Percentiles rank a stretch among this genome's conserved stretches.
Evolutionary conservation across 2,113 vertebrate species (phyloP).

Genomic region (Onychostoma macrolepis): DNA sequence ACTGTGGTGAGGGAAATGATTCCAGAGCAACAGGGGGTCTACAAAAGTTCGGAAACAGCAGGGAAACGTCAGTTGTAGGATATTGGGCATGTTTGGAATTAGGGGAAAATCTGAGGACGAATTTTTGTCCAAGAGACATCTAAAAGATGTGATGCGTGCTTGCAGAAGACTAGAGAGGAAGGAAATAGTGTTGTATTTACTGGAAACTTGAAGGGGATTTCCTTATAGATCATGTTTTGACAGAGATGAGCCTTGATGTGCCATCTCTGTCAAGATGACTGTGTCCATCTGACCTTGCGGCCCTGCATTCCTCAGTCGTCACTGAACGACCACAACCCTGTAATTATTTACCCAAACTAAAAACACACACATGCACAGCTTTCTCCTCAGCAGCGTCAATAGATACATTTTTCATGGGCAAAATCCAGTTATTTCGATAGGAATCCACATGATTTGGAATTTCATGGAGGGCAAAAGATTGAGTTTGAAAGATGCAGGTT

Average conservation of each 20-base stretch:
- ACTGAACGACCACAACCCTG: conserved; percentile 37
- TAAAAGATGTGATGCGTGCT: background rate
- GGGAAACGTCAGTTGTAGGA: background rate
- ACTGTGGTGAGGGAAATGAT: background rate
- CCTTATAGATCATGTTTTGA: conserved; percentile 21
- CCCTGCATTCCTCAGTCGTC: conserved; percentile 43
- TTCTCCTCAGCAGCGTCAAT: background rate
- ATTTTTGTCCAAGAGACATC: background rate
- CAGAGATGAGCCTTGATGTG: background rate
- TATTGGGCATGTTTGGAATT: background rate
- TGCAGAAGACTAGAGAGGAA: background rate
- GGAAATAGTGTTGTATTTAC: background rate
- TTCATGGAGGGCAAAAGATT: background rate
- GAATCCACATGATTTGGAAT: background rate
- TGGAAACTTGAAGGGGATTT: conserved; percentile 18
- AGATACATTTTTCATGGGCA: background rate
- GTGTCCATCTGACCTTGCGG: conserved; percentile 19
- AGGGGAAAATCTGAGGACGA: background rate
- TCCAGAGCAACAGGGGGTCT: conserved; percentile 33
- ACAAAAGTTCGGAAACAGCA: background rate
- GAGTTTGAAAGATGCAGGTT: background rate
- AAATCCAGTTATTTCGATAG: background rate
- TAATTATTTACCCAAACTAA: conserved; percentile 47
- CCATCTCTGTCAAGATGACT: no score
- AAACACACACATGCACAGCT: background rate